A percentile compares a stretch with the other conserved stretches of the same genome.
phyloP scores from a whole-genome alignment of 2,888 invertebrate genomes.

The Torymus texanus region DNA sequence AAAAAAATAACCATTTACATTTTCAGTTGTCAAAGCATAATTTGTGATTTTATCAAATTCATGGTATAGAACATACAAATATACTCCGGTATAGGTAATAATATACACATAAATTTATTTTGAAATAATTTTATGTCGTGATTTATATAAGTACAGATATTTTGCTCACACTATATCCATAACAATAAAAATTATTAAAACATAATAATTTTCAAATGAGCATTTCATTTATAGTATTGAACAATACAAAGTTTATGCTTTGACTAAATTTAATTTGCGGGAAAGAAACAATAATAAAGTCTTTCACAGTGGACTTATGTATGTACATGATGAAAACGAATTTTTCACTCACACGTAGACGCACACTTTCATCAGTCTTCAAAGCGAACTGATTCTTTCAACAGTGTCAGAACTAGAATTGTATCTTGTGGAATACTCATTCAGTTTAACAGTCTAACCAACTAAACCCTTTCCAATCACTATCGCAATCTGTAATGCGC shows the following conservation, averaged over 20 bases:
- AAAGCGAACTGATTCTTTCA: slow-evolving; percentile 22
- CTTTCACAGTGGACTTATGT: slow-evolving; percentile 32
- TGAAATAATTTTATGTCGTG: slow-evolving; percentile 5
- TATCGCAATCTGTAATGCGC: neutral
- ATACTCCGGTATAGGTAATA: too few relatives aligned
- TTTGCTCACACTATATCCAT: neutral
- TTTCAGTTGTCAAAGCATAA: slow-evolving; percentile 42
- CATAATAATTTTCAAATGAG: neutral
- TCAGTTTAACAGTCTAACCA: neutral
- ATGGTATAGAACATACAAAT: too few relatives aligned
- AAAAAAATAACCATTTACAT: slow-evolving; percentile 23
- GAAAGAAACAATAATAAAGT: slow-evolving; percentile 4
- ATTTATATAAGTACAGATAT: neutral
- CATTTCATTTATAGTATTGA: neutral
- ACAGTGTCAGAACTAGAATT: slow-evolving; percentile 24
- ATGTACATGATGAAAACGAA: slow-evolving; percentile 20
- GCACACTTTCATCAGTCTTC: slow-evolving; percentile 43
- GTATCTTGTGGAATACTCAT: slow-evolving; percentile 26
- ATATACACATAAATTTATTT: neutral
- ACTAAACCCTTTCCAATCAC: neutral
- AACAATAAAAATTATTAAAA: neutral
- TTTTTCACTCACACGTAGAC: neutral
- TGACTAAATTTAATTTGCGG: slow-evolving; percentile 7
- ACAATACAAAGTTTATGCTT: slow-evolving; percentile 20
- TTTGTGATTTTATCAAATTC: slow-evolving; percentile 5